Conservation (phyloP, 2,888 invertebrate species). For the Caenorhabditis becei region DNA sequence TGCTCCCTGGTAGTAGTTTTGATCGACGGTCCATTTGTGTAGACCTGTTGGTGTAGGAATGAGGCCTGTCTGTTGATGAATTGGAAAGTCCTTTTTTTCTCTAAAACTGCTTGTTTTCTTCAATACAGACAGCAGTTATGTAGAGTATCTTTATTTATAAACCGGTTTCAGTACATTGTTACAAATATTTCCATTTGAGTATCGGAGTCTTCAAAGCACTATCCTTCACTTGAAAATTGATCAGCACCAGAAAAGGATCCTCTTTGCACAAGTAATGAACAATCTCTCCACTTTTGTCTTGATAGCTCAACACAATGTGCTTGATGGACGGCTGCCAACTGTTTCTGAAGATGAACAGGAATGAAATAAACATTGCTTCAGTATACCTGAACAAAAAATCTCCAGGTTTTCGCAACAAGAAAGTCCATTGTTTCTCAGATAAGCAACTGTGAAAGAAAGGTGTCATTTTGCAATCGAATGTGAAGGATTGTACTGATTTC, state of each 20-base stretch:
- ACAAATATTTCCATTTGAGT: not conserved
- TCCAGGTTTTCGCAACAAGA: not conserved
- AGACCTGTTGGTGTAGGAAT: no score
- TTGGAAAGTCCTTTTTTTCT: no score
- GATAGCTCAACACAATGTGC: not conserved
- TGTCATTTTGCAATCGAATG: not conserved
- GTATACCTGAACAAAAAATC: conserved; percentile 3
- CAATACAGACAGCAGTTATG: no score
- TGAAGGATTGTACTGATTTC: not conserved
- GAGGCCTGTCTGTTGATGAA: no score
- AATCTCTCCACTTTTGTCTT: not conserved
- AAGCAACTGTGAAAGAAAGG: not conserved
- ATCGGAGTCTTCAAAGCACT: conserved; percentile 4
- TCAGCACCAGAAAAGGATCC: not conserved
- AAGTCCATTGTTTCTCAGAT: not conserved
- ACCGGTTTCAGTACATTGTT: no score
- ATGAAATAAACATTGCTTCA: not conserved
- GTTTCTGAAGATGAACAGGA: conserved; percentile 11
- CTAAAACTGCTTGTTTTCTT: no score
- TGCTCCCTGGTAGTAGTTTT: no score
- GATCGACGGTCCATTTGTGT: no score
- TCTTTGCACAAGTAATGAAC: not conserved
- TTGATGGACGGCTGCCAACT: not conserved
- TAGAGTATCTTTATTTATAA: no score
- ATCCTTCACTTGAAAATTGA: conserved; percentile 13